Evolutionary conservation across 2,113 vertebrate species (phyloP), one percentile per base, ranked within the genome.

Genomic region (Platichthys stellatus): DNA sequence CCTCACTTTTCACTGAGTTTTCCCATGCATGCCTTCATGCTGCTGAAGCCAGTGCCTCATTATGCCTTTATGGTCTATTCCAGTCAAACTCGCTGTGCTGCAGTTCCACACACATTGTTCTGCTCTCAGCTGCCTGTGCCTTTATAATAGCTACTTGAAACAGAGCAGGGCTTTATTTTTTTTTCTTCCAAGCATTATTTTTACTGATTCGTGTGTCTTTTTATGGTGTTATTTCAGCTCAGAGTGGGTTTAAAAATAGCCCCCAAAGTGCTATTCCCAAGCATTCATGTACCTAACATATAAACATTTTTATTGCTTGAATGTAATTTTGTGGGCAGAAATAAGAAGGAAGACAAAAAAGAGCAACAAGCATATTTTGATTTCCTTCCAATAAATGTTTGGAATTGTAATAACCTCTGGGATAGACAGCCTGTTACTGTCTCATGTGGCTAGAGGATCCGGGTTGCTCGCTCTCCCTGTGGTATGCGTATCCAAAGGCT

Each of bases 361-460:
- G 78, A 24, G 24, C 24, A 24, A 82, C 75, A 83, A 63, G 26
- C 57, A 80, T 68, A 86, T 92, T 85, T 90, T 91, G 90, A 90
- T 91, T 93, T 92, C 81, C 88, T 75, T 89, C 86, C 88, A 92
- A 89, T 88, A 93, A 92, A 93, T 89, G 83, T 92, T 90, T 88
- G 86, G 83, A 89, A 86, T 88, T 85, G 84, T 82, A 89, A 88
- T 88, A 76, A 86, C 82, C 67, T 87, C 70, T 84, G 69, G 82
- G 78, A 71, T 63, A 86, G 88, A 92, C 85, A 49, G 83, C 58
- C 79, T 58, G 63, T 76, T 75, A 61, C 76, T 78, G 85, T 92
- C 89, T 94, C 72, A 86, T 91, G 91, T 92, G 90, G 93, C 76
- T 69, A 45, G 64, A 80, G 76, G 56, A 86, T 82, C 82, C 60